These are phyloP conservation scores for Sebastes dallii DNA, from an alignment of 2,797 vertebrate genomes.

Conservation along the genomic window DNA sequence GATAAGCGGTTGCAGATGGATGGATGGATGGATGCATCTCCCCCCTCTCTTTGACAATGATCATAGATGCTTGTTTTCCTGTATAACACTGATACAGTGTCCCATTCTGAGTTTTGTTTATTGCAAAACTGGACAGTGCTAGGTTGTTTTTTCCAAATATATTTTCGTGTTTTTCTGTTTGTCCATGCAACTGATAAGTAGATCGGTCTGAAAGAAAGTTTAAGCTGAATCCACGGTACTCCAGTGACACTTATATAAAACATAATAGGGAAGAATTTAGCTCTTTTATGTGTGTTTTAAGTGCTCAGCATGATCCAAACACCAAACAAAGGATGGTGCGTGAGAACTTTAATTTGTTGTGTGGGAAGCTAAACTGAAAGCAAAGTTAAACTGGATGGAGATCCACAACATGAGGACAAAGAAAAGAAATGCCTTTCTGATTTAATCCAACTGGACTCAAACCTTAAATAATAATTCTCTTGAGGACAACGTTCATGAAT, in stretches of 20 bases:
- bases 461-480: background rate
- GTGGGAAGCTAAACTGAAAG: background rate
- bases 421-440: background rate
- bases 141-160: background rate
- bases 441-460: background rate
- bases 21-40: too few relatives aligned
- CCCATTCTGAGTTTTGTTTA: background rate
- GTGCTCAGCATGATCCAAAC: background rate
- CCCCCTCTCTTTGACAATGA: background rate
- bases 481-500: background rate
- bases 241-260: background rate
- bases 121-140: background rate
- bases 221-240: background rate
- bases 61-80: background rate
- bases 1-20: too few relatives aligned
- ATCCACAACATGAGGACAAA: background rate
- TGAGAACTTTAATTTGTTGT: background rate
- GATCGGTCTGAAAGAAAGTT: background rate
- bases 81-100: background rate
- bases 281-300: background rate
- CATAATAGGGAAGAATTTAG: background rate
- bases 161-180: background rate
- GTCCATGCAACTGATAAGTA: background rate
- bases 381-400: background rate
- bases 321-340: constrained; percentile 27